phyloP scores from a whole-genome alignment of 1,140 invertebrate genomes.

The Caenorhabditis tropicalis region DNA sequence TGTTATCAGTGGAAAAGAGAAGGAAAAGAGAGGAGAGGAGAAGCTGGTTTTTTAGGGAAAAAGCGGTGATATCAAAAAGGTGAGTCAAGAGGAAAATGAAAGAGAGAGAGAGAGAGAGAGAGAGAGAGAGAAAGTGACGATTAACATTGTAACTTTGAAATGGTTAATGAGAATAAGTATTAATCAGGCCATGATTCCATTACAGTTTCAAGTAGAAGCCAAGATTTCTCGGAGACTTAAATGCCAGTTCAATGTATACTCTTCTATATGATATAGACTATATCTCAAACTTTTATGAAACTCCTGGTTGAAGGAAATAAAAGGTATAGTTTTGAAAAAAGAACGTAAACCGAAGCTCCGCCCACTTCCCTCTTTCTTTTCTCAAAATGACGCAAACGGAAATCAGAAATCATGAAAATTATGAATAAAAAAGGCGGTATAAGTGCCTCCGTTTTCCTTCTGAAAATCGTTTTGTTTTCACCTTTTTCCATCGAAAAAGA shows the following conservation, averaged over 20 bases:
- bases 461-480: neutral
- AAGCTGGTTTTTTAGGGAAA: neutral
- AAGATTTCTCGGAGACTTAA: too few species aligned
- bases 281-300: too few species aligned
- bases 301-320: too few species aligned
- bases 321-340: neutral
- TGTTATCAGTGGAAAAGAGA: neutral
- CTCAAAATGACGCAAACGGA: neutral
- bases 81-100: neutral
- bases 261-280: too few species aligned
- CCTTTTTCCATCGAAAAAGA: neutral
- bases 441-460: slow-evolving; percentile 9
- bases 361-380: neutral
- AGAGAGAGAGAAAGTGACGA: neutral
- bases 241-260: too few species aligned
- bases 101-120: neutral
- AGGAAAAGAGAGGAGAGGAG: neutral
- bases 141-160: too few species aligned
- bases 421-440: neutral
- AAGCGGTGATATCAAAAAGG: slow-evolving; percentile 28
- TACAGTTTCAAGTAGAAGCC: too few species aligned
- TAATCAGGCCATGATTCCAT: too few species aligned
- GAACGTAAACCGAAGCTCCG: neutral
- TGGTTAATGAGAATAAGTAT: too few species aligned
- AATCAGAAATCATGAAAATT: slow-evolving; percentile 25